Evolutionary conservation across 2,888 invertebrate genomes (phyloP).

Genomic region (Rutpela maculata): DNA sequence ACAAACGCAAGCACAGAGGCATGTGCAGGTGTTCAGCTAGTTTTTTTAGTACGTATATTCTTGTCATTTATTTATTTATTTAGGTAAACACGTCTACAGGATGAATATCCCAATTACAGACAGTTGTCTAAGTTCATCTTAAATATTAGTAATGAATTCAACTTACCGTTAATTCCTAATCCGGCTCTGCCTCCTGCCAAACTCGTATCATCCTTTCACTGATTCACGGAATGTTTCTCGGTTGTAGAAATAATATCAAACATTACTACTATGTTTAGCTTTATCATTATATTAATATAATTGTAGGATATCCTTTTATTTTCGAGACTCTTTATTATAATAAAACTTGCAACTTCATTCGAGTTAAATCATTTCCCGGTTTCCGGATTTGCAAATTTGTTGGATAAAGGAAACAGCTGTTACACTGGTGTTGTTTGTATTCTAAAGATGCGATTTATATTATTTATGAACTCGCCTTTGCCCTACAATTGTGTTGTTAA

Average conservation of each 20-base stretch:
- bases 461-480: conserved; percentile 33
- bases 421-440: conserved; percentile 34
- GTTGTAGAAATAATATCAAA: conserved; percentile 41
- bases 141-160: neutral
- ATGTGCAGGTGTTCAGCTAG: no score
- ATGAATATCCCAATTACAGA: no score
- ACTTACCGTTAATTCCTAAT: neutral
- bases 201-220: conserved; percentile 43
- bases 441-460: conserved; percentile 34
- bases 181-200: conserved; percentile 46
- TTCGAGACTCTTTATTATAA: conserved; percentile 3
- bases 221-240: conserved; percentile 44
- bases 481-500: conserved; percentile 19
- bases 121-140: no score
- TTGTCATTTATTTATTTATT: no score
- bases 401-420: conserved; percentile 39
- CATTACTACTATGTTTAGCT: conserved; percentile 36
- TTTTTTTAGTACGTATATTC: no score
- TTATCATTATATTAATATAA: conserved; percentile 51
- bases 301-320: conserved; percentile 40
- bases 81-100: no score
- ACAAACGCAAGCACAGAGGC: no score
- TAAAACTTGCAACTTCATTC: conserved; percentile 33
- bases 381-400: conserved; percentile 36
- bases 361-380: conserved; percentile 34